Evolutionary conservation across 2,888 invertebrate species (phyloP).

Genomic region (Limnephilus marmoratus): DNA sequence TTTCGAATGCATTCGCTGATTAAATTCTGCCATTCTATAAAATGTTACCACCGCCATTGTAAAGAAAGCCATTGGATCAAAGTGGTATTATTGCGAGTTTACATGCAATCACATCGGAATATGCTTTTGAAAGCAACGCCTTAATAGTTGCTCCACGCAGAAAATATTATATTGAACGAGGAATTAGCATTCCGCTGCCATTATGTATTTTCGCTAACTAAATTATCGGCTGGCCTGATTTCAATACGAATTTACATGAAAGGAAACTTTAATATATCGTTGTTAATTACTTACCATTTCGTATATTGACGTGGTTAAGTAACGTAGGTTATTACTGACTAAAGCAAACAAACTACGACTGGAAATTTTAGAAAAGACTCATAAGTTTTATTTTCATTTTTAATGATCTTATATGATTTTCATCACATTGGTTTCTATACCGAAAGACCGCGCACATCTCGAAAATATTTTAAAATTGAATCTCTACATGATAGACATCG

Average conservation of each 20-base stretch:
- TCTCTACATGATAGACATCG: too few species aligned
- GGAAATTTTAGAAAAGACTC: too few species aligned
- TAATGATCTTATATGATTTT: too few species aligned
- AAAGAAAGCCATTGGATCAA: slow-evolving; percentile 18
- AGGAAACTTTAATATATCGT: slow-evolving; percentile 20
- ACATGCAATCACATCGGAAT: slow-evolving; percentile 57
- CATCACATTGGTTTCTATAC: too few species aligned
- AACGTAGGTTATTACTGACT: background rate
- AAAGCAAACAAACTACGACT: background rate
- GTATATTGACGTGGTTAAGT: background rate
- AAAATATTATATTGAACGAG: slow-evolving; percentile 45
- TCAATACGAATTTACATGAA: slow-evolving; percentile 31
- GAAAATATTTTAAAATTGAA: too few species aligned
- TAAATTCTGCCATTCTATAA: slow-evolving; percentile 47
- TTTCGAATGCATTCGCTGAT: slow-evolving; percentile 45
- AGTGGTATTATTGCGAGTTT: slow-evolving; percentile 52
- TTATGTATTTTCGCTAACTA: slow-evolving; percentile 6
- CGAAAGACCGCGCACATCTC: too few species aligned
- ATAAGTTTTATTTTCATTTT: too few species aligned
- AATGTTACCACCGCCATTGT: slow-evolving; percentile 41
- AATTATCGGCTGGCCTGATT: slow-evolving; percentile 1
- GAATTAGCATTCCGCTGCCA: slow-evolving; percentile 28
- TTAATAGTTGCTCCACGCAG: slow-evolving; percentile 42
- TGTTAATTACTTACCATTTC: slow-evolving; percentile 13
- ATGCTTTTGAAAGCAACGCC: slow-evolving; percentile 46